Evolutionary conservation across 2,888 invertebrate species (phyloP), one percentile per base, ranked within the genome.

Genomic region (Tetragonisca angustula): DNA sequence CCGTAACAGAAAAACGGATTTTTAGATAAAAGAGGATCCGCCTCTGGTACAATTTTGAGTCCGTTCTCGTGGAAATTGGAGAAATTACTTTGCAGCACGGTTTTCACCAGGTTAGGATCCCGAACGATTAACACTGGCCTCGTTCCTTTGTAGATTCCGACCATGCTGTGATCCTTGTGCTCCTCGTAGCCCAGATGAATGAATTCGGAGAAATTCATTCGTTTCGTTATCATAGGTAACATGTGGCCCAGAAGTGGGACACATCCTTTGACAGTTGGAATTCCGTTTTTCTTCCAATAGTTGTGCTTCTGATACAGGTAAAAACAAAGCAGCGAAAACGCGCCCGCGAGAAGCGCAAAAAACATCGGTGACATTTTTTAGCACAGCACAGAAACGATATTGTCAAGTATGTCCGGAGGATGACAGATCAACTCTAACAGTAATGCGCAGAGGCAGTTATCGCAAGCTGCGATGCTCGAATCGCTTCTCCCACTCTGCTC

Each of bases 1-100:
- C 91, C 93, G 0, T 21, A 9, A 3, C 43, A 71, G 73, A 92
- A 90, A 36, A 94, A 93, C 0, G 94, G 93, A 89, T 93, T 92
- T 21, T 83, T 77, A 0, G 84, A 24, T 0, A 91, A 0, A 5
- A 94, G 67, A 0, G 91, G 91, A 71, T 94, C 93, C 0, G 83
- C 0, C 0, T 89, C 36, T 3, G 86, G 69, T 27, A 88, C 76
- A 0, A 92, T 0, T 0, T 36, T 5, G 0, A 87, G 0, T 0
- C 43, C 75, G 56, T 93, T 94, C 0, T 85, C 73, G 0, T 89
- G 80, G 52, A 94, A 94, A 49, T 77, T 92, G 0, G 84, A 4
- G 27, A 93, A 94, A 56, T 90, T 89, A 2, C 86, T 91, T 17
- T 89, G 83, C 64, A 93, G 1, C 0, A 93, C 88, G 2, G 54